Base-by-base conservation (phyloP, 2,113 vertebrate genomes). In the Suncus etruscus region DNA sequence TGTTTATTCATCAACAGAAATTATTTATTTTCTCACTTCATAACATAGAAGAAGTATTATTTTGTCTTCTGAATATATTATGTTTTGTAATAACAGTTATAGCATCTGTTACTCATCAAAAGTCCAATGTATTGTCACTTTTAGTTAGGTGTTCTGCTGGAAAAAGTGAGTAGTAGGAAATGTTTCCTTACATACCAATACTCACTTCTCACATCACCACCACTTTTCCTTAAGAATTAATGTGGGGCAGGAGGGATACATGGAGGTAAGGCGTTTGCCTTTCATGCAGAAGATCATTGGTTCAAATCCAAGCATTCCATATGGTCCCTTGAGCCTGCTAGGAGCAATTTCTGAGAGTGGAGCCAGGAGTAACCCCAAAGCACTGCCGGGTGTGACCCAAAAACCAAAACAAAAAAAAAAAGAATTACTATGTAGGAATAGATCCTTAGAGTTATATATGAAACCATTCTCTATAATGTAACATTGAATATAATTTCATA, bases 21-120 rank as follows among this genome's bases (percentile, higher is more conserved):
- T 39, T 39, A 39, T 3, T 39, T 39, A 39, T 39, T 39, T 87
- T 80, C 70, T 83, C 31, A 51, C 76, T 80, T 89, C 6, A 11
- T 87, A 24, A 11, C 63, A 47, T 27, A 48, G 79, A 87, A 70
- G 73, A 14, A 86, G 70, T 3, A 29, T 11, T 80, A 87, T 87
- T 75, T 92, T 91, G 29, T 89, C 93, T 74, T 82, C 27, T 48
- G 87, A 82, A 72, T 32, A 22, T 2, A 74, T 0, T 50, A 29
- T 6, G 73, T 47, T 89, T 32, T 61, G 14, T 63, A 73, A 27
- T 25, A 83, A 76, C 48, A 18, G 65, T 82, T 82, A 51, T 51
- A 79, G 82, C 24, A 76, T 54, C 61, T 66, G 65, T 24, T 89
- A 68, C 50, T 83, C 74, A 66, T 70, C 65, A 50, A 58, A 73